Evolutionary conservation across 2,797 vertebrate genomes (phyloP).

Genomic region (Rhinichthys osculus): DNA sequence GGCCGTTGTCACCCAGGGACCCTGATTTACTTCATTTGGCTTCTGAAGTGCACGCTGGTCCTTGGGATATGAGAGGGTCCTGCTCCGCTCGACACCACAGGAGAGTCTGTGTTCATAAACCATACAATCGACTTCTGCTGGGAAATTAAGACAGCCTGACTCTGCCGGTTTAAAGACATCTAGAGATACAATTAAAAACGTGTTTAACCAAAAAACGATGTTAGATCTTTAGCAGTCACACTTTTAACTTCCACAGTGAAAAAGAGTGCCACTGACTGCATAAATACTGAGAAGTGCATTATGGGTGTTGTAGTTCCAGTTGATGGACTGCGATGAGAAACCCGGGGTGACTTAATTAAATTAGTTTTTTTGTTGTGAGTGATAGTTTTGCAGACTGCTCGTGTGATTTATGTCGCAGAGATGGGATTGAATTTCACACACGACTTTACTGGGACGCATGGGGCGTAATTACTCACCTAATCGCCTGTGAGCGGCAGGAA

Average conservation of each 20-base stretch:
- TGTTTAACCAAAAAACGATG: background rate
- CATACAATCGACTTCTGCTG: constrained; percentile 28
- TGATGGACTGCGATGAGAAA: background rate
- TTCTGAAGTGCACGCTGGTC: constrained; percentile 55
- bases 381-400: constrained; percentile 15
- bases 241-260: background rate
- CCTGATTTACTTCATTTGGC: constrained; percentile 74
- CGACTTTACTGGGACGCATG: constrained; percentile 43
- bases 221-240: background rate
- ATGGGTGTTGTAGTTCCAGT: constrained; percentile 4
- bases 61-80: constrained; percentile 30
- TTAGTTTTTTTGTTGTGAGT: constrained; percentile 19
- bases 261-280: background rate
- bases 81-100: constrained; percentile 4
- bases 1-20: constrained; percentile 63
- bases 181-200: background rate
- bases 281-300: constrained; percentile 19
- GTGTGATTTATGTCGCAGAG: constrained; percentile 40
- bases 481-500: constrained; percentile 43
- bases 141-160: background rate
- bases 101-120: constrained; percentile 43
- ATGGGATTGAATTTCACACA: constrained; percentile 54
- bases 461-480: constrained; percentile 60
- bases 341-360: constrained; percentile 1
- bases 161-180: background rate